Conservation (phyloP, 2,113 vertebrate genomes). For the Anhinga anhinga region DNA sequence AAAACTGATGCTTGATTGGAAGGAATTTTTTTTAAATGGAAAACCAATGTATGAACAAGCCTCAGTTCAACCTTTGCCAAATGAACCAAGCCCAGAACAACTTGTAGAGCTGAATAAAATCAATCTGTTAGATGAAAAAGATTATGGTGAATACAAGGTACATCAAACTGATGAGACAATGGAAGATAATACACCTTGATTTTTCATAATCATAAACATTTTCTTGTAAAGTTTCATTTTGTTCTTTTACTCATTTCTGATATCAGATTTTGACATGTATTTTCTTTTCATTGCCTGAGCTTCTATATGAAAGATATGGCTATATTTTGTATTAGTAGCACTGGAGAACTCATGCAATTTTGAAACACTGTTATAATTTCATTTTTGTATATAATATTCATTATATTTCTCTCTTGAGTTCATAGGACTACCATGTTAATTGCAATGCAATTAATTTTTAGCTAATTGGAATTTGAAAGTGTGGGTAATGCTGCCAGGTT, state of each 20-base stretch:
- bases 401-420: neutral
- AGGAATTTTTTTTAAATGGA: conserved; percentile 82
- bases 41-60: conserved; percentile 83
- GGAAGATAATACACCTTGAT: conserved; percentile 22
- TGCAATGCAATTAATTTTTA: neutral
- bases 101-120: conserved; percentile 79
- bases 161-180: neutral
- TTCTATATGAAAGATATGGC: neutral
- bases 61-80: conserved; percentile 29
- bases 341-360: neutral
- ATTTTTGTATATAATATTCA: neutral
- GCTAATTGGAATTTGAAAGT: neutral
- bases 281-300: neutral
- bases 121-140: conserved; percentile 83
- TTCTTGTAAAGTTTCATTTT: conserved; percentile 22
- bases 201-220: conserved; percentile 7
- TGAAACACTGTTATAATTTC: neutral
- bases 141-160: conserved; percentile 92
- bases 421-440: neutral
- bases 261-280: neutral
- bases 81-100: conserved; percentile 59
- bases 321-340: neutral
- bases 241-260: neutral
- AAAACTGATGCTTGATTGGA: conserved; percentile 88
- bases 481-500: neutral